phyloP scores from a whole-genome alignment of 2,113 vertebrate genomes.

The Zosterops japonicus region DNA sequence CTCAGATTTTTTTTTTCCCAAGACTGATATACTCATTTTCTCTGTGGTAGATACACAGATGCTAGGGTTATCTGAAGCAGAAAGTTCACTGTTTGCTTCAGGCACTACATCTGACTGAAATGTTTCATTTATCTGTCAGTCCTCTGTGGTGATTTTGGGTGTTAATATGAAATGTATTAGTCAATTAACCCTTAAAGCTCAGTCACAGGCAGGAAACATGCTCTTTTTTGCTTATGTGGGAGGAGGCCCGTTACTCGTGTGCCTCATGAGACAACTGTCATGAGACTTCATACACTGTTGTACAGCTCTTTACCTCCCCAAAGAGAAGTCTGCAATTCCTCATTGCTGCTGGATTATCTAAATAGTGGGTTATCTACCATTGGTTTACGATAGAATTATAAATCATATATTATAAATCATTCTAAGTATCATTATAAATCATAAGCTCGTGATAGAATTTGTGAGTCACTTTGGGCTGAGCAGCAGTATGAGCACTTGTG shows the following conservation, averaged over 20 bases:
- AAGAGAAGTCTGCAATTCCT: not conserved
- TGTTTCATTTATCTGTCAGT: constrained; percentile 35
- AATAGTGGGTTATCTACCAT: not conserved
- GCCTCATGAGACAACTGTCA: not conserved
- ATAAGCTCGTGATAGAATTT: not conserved
- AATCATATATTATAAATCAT: not conserved
- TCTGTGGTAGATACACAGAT: constrained; percentile 26
- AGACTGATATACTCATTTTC: constrained; percentile 22
- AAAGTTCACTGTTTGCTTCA: constrained; percentile 57
- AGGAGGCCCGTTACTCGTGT: not conserved
- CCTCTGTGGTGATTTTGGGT: not conserved
- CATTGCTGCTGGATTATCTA: not conserved
- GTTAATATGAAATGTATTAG: not conserved
- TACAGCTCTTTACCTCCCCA: not conserved
- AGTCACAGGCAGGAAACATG: not conserved
- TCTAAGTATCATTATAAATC: not conserved
- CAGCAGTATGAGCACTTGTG: not conserved
- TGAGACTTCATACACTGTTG: not conserved
- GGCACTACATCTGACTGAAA: constrained; percentile 56
- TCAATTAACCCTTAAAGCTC: constrained; percentile 20
- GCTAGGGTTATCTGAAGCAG: constrained; percentile 32
- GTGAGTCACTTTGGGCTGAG: not conserved
- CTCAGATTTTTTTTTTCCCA: constrained; percentile 1
- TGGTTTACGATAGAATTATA: not conserved
- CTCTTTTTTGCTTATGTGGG: not conserved